These are phyloP conservation scores for Danio albolineatus DNA, from an alignment of 2,797 vertebrate genomes.

Conservation along the genomic window DNA sequence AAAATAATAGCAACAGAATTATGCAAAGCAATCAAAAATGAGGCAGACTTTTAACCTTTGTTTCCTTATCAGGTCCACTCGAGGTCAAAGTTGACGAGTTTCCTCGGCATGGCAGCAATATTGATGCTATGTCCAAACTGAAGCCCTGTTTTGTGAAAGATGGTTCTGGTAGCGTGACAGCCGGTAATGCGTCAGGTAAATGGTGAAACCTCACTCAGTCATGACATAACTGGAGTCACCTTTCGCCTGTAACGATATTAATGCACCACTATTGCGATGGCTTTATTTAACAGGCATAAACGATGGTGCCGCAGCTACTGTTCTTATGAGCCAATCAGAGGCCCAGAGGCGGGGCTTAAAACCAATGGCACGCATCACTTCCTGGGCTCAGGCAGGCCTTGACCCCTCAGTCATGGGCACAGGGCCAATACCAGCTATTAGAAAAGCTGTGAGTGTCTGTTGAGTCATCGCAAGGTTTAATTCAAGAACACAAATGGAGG, in stretches of 20 bases:
- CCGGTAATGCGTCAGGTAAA: slow-evolving; percentile 94
- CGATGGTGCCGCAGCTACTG: slow-evolving; percentile 92
- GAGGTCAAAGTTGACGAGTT: slow-evolving; percentile 91
- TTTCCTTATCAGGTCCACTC: slow-evolving; percentile 77
- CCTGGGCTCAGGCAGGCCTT: slow-evolving; percentile 91
- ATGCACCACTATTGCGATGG: neutral
- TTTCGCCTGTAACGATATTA: neutral
- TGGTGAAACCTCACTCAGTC: neutral
- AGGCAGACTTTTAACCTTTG: neutral
- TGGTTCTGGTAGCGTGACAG: slow-evolving; percentile 90
- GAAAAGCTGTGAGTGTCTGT: slow-evolving; percentile 87
- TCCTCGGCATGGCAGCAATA: slow-evolving; percentile 89
- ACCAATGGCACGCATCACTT: slow-evolving; percentile 87
- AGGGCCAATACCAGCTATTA: slow-evolving; percentile 91
- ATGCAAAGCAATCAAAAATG: too few relatives aligned
- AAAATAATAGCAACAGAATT: too few relatives aligned
- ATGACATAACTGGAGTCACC: neutral
- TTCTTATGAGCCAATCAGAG: slow-evolving; percentile 92
- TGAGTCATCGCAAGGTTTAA: neutral
- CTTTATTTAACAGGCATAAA: slow-evolving; percentile 84
- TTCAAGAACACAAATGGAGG: slow-evolving; percentile 2
- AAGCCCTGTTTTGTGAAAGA: slow-evolving; percentile 91
- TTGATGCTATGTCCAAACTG: slow-evolving; percentile 86
- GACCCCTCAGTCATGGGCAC: slow-evolving; percentile 95
- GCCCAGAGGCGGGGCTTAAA: slow-evolving; percentile 83